Evolutionary conservation across 2,797 vertebrate genomes (phyloP).

Genomic region (Arrhamphus sclerolepis): DNA sequence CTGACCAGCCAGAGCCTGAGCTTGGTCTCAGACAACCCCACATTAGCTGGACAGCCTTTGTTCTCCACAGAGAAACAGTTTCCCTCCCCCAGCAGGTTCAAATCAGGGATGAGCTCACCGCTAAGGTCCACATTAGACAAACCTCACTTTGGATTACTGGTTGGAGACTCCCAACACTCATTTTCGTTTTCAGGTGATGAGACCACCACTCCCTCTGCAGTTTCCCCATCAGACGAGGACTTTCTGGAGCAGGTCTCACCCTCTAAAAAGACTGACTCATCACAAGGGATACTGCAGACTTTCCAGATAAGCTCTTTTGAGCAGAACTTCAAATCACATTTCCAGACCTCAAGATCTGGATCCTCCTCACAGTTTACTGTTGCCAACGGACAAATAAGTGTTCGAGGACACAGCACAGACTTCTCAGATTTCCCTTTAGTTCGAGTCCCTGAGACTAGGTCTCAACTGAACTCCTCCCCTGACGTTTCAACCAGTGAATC

Average conservation of each 20-base stretch:
- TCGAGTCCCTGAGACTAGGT: constrained; percentile 93
- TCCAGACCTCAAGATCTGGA: constrained; percentile 90
- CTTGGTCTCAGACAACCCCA: constrained; percentile 93
- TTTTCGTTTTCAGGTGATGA: constrained; percentile 98
- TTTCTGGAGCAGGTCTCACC: constrained; percentile 97
- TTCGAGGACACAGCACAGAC: constrained; percentile 92
- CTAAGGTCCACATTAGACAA: constrained; percentile 95
- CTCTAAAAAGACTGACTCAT: constrained; percentile 93
- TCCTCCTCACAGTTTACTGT: constrained; percentile 93
- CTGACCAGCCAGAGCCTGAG: constrained; percentile 97
- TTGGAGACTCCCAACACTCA: constrained; percentile 95
- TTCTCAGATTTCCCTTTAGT: constrained; percentile 98
- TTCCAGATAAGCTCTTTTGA: constrained; percentile 98
- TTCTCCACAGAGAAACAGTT: constrained; percentile 97
- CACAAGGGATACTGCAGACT: constrained; percentile 92
- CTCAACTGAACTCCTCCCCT: constrained; percentile 95
- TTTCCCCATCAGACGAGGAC: constrained; percentile 94
- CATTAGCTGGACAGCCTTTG: constrained; percentile 90
- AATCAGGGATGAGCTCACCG: constrained; percentile 94
- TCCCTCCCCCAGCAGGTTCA: constrained; percentile 92
- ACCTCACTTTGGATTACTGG: constrained; percentile 95
- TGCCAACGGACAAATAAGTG: constrained; percentile 95
- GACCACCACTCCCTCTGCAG: constrained; percentile 91
- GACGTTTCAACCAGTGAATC: constrained; percentile 95
- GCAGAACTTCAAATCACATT: constrained; percentile 95